Evolutionary conservation across 2,797 vertebrate genomes (phyloP).

Genomic region (Xerus rutilus): DNA sequence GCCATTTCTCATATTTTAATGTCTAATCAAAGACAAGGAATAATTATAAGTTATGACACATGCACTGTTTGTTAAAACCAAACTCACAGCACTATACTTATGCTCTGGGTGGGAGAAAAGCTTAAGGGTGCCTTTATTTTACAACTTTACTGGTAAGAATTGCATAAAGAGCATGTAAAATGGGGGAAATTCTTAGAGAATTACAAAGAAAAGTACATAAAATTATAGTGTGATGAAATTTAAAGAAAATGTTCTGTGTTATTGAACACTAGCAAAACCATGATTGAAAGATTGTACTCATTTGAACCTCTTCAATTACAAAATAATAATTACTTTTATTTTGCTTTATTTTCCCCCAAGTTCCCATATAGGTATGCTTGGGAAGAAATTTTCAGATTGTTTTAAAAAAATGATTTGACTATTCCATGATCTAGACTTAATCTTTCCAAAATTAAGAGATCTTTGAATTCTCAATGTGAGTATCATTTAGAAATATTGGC

Average conservation of each 20-base stretch:
- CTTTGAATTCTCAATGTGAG: background rate
- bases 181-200: constrained; percentile 34
- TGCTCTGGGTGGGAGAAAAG: background rate
- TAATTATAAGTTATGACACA: constrained; percentile 63
- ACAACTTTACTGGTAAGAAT: constrained; percentile 13
- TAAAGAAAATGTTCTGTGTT: background rate
- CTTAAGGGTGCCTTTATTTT: constrained; percentile 48
- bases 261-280: background rate
- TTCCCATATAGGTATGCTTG: background rate
- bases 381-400: background rate
- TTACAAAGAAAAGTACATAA: constrained; percentile 61
- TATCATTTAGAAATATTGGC: background rate
- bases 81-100: constrained; percentile 19
- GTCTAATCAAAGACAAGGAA: constrained; percentile 39
- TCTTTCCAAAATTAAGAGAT: background rate
- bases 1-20: constrained; percentile 2
- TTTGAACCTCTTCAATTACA: background rate
- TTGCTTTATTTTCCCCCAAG: background rate
- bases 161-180: constrained; percentile 26
- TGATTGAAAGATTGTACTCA: background rate
- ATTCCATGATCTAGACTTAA: background rate
- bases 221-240: constrained; percentile 63
- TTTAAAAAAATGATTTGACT: background rate
- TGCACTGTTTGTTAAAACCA: constrained; percentile 38
- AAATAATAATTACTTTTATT: constrained; percentile 53